A percentile compares a stretch with the other conserved stretches of the same genome.
Evolutionary conservation across 2,113 vertebrate species (phyloP).

Genomic region (Trachemys scripta): DNA sequence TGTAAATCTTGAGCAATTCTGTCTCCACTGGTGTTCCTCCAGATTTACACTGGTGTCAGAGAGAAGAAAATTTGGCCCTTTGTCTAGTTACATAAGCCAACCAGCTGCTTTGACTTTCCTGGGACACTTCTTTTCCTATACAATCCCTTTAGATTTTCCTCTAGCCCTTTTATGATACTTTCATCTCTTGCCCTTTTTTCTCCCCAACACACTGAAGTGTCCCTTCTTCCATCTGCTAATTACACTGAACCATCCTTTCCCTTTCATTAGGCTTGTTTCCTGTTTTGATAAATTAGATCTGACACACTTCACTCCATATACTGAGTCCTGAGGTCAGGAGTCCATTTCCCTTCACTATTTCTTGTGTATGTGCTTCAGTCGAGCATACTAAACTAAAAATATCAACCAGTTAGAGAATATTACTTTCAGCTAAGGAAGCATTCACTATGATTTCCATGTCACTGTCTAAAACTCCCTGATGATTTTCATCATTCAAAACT

Average conservation of each 20-base stretch:
- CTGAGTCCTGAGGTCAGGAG: background rate
- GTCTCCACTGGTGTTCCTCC: background rate
- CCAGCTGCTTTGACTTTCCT: background rate
- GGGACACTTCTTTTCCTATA: background rate
- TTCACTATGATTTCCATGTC: background rate
- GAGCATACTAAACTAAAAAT: background rate
- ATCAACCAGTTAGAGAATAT: background rate
- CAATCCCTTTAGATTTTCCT: background rate
- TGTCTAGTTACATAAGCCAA: background rate
- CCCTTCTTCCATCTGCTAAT: background rate
- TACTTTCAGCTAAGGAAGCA: background rate
- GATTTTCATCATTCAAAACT: conserved; percentile 14
- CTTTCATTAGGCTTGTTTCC: background rate
- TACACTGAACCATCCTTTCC: background rate
- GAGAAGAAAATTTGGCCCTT: background rate
- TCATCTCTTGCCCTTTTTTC: background rate
- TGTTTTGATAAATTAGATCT: background rate
- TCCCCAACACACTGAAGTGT: background rate
- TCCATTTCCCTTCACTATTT: background rate
- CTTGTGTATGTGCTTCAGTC: background rate
- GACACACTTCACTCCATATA: background rate
- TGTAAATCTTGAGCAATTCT: background rate
- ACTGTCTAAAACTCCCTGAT: background rate
- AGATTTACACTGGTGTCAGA: background rate
- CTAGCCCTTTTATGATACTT: background rate